Evolutionary conservation across 2,113 vertebrate species (phyloP).

Genomic region (Catagonus wagneri): DNA sequence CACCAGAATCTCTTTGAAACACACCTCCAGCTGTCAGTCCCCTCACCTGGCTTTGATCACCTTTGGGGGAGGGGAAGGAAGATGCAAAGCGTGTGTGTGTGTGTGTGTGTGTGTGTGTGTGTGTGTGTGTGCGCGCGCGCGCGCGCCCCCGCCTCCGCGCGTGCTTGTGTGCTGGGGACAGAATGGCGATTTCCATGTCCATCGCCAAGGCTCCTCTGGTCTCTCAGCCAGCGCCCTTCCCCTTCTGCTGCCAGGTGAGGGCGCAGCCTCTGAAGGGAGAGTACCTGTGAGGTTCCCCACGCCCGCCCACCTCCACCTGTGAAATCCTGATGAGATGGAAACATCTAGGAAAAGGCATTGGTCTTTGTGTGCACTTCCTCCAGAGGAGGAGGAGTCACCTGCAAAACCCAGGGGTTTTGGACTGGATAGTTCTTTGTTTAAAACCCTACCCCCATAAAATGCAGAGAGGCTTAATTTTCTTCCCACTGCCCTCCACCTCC

Average conservation of each 20-base stretch:
- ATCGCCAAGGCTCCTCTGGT: neutral
- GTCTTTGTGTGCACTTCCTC: neutral
- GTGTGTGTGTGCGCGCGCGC: neutral
- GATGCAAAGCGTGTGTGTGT: neutral
- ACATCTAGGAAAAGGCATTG: neutral
- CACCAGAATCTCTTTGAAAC: neutral
- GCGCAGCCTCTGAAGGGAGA: neutral
- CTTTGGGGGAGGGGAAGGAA: neutral
- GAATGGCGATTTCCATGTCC: neutral
- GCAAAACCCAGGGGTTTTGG: neutral
- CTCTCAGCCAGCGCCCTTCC: neutral
- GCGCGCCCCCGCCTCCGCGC: neutral
- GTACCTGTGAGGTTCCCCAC: neutral
- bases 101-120: neutral
- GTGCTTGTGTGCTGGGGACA: neutral
- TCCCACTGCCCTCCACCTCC: neutral
- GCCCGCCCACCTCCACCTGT: too few species aligned
- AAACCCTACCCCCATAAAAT: neutral
- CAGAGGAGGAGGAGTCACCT: neutral
- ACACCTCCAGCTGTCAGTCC: neutral
- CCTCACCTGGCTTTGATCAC: conserved; percentile 59
- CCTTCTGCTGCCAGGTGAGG: neutral
- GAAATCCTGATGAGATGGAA: neutral
- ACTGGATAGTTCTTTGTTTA: neutral
- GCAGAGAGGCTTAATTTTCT: neutral